Evolutionary conservation across 2,888 invertebrate species (phyloP).

Genomic region (Campoplex nolae): DNA sequence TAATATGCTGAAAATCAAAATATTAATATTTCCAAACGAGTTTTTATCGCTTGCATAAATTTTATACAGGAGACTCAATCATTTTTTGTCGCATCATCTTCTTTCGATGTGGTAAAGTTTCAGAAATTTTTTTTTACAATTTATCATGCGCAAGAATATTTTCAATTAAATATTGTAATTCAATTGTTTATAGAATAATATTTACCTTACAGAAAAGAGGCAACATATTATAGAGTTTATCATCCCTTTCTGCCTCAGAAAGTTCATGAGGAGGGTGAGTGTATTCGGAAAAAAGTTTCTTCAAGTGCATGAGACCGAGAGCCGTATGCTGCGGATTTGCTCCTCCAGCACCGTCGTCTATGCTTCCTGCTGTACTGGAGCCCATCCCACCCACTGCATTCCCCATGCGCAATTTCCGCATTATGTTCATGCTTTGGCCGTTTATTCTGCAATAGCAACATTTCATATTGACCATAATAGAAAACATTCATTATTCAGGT

Average conservation of each 20-base stretch:
- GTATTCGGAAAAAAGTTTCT: slow-evolving; percentile 98
- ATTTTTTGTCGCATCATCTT: not conserved
- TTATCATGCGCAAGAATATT: not conserved
- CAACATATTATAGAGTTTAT: slow-evolving; percentile 98
- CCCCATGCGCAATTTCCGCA: slow-evolving; percentile 93
- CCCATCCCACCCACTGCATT: slow-evolving; percentile 85
- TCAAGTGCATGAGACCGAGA: slow-evolving; percentile 97
- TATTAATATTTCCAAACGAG: too few species aligned
- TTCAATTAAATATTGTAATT: not conserved
- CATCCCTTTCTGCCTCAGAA: slow-evolving; percentile 93
- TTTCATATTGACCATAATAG: not conserved
- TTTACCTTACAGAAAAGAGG: slow-evolving; percentile 98
- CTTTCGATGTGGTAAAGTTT: not conserved
- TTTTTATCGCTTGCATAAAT: not conserved
- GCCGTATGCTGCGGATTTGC: slow-evolving; percentile 92
- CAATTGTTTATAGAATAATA: not conserved
- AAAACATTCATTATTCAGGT: not conserved
- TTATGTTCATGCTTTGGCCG: slow-evolving; percentile 91
- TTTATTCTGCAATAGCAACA: slow-evolving; percentile 49
- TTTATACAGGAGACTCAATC: not conserved
- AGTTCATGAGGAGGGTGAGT: slow-evolving; percentile 94
- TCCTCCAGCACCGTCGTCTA: slow-evolving; percentile 87
- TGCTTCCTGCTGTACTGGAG: slow-evolving; percentile 85
- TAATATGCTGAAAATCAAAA: too few species aligned
- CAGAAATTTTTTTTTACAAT: not conserved